A percentile compares a stretch with the other conserved stretches of the same genome.
phyloP scores from a whole-genome alignment of 2,797 vertebrate species.

The Tokudaia muenninki region DNA sequence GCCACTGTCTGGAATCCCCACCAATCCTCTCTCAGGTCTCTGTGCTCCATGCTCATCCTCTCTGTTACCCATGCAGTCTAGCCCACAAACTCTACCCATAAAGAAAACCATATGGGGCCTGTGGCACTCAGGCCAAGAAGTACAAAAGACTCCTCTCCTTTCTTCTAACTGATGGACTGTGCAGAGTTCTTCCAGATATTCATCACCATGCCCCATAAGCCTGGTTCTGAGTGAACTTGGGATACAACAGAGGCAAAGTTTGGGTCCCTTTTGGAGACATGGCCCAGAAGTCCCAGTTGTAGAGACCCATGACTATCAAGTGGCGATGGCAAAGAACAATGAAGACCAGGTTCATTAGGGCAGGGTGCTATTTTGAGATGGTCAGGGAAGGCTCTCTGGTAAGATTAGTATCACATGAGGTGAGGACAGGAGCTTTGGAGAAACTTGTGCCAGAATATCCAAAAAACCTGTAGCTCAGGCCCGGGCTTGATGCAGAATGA shows the following conservation, averaged over 20 bases:
- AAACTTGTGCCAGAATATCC: background rate
- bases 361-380: background rate
- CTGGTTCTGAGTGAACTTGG: background rate
- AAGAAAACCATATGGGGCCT: background rate
- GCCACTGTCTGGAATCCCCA: background rate
- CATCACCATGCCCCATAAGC: background rate
- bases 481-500: background rate
- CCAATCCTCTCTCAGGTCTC: background rate
- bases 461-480: background rate
- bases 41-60: background rate
- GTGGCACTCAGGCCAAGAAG: background rate
- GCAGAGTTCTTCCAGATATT: background rate
- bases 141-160: background rate
- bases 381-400: background rate
- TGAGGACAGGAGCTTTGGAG: background rate
- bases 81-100: background rate
- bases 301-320: background rate
- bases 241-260: background rate
- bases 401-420: background rate
- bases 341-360: background rate
- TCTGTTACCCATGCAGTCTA: background rate
- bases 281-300: background rate
- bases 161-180: background rate
- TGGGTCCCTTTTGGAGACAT: background rate
- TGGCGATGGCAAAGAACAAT: background rate